Base-by-base conservation (phyloP, 1,140 invertebrate genomes). In the Bombus ignitus region DNA sequence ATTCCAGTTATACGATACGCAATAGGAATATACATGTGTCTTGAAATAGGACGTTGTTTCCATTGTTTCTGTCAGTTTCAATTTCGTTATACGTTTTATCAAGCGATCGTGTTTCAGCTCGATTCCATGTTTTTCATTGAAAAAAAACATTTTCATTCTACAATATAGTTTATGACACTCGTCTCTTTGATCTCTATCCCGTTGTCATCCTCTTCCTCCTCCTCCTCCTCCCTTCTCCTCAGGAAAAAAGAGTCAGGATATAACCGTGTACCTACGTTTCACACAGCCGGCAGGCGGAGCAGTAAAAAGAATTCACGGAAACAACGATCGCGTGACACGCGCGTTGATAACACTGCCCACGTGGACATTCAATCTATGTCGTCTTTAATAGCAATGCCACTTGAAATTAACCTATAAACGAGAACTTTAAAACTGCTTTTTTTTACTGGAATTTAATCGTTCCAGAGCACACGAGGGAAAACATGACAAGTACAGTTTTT, bases 351-450 rank as follows among this genome's bases (percentile, higher is more conserved):
- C 59, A n/a, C 59, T 62, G 3, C 10, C 59, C 59, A n/a, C 59
- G 59, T 62, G 28, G 9, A 62, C 28, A 28, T 62, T n/a, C 10
- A 62, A 62, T 28, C 28, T n/a, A 62, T 62, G 28, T 62, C 59
- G 59, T 62, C 28, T n/a, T 62, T 62, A 62, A 62, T 62, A n/a
- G 47, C 37, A 22, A 37, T 37, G 66, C 15, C 35, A 25, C 12
- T 71, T 37, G 70, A 71, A 71, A 71, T 71, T 71, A 39, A 71
- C 22, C 70, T 71, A n/a, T 22, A 28, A 71, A 71, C 70, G 70
- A 25, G 37, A 42, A 15, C 25, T 42, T 42, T 5, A 22, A 32
- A 22, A 10, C 13, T 53, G 13, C 12, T 32, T 66, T 32, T 66
- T 66, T 12, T 13, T 4, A 32, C 10, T 18, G 13, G 2, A 35